Conservation (phyloP, 1,140 invertebrate species). For the Drosophila virilis region DNA sequence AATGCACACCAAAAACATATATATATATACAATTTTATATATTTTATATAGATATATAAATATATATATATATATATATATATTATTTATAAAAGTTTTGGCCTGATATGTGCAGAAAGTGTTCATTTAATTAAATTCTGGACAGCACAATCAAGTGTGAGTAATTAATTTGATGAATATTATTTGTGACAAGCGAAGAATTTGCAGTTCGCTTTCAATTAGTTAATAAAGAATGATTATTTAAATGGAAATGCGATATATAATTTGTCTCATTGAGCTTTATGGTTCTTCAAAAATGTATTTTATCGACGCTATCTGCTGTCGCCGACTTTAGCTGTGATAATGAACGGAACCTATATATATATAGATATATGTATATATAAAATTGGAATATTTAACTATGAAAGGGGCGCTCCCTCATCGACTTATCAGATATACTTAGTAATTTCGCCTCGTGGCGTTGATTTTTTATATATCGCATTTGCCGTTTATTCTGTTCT, state of each 20-base stretch:
- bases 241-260: conserved; percentile 57
- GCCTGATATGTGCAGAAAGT: conserved; percentile 10
- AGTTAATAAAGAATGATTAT: conserved; percentile 38
- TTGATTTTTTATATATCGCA: conserved; percentile 54
- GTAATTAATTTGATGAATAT: conserved; percentile 20
- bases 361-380: conserved; percentile 11
- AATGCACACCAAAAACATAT: too few species aligned
- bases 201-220: conserved; percentile 22
- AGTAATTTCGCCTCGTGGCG: conserved; percentile 51
- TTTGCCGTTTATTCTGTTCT: conserved; percentile 18
- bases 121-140: conserved; percentile 20
- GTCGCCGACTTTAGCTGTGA: conserved; percentile 54
- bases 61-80: not conserved
- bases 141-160: conserved; percentile 8
- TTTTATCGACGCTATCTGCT: conserved; percentile 70
- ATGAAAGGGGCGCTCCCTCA: conserved; percentile 47
- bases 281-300: conserved; percentile 55
- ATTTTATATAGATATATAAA: not conserved
- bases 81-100: not conserved
- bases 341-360: conserved; percentile 42
- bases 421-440: conserved; percentile 47
- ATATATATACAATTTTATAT: too few species aligned
- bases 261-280: conserved; percentile 70
- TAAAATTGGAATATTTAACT: conserved; percentile 22
- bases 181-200: not conserved